These are phyloP conservation scores for Aramus guarauna DNA, from an alignment of 2,113 vertebrate species.

Conservation along the genomic window DNA sequence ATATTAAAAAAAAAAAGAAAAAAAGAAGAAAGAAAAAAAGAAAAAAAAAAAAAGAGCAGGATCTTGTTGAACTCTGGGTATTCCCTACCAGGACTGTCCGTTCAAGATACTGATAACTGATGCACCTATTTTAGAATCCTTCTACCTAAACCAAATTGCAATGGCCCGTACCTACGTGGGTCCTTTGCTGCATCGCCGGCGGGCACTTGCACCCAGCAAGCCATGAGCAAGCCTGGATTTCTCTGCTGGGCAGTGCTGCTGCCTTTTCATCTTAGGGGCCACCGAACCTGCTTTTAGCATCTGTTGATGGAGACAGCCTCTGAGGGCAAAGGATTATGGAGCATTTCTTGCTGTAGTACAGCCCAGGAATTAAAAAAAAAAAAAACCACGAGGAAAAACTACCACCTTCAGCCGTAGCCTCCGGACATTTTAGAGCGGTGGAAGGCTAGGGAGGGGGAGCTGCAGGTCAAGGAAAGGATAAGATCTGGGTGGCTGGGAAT, in stretches of 20 bases:
- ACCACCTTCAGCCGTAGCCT: neutral
- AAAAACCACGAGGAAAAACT: neutral
- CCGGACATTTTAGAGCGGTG: neutral
- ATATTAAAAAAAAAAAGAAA: neutral
- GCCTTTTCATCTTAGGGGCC: neutral
- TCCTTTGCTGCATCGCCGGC: neutral
- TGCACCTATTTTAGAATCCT: neutral
- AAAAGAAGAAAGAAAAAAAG: neutral
- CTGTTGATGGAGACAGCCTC: neutral
- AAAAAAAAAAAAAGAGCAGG: neutral
- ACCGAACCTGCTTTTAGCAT: neutral
- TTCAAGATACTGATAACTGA: neutral
- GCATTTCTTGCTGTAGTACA: neutral
- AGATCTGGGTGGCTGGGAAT: slow-evolving; percentile 51
- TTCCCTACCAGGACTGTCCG: neutral
- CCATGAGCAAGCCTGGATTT: neutral
- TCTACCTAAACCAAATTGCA: neutral
- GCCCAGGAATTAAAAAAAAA: neutral
- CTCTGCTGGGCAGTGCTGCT: neutral
- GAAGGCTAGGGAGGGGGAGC: slow-evolving; percentile 49
- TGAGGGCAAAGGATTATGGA: neutral
- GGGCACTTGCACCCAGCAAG: neutral
- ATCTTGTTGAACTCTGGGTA: slow-evolving; percentile 20
- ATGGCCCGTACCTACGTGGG: accelerated
- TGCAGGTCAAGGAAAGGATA: slow-evolving; percentile 66